Base-by-base conservation (phyloP, 2,888 invertebrate genomes). In the Buathra laborator region DNA sequence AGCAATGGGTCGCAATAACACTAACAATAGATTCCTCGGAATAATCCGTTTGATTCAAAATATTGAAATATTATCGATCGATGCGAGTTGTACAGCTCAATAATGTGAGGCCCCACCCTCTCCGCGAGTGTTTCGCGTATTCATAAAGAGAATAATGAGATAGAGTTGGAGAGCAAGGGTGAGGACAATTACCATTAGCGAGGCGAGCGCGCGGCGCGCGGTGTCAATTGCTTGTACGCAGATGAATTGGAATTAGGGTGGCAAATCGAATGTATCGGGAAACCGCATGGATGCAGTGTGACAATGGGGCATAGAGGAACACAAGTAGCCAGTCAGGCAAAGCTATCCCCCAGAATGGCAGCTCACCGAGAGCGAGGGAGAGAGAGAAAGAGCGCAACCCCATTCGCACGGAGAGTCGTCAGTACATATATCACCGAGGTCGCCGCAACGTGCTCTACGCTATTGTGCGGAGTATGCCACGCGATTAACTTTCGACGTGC, bases 241-340 rank as follows among this genome's bases (percentile, higher is more conserved):
- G 81, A 81, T 84, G 81, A 81, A 81, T 81, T 84, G 84, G 84
- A 81, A 84, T 84, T 84, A 81, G 84, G 84, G 81, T 81, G 81
- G 84, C 84, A 84, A 84, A 81, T 84, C 84, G 84, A 81, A 84
- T 84, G 84, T 81, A 84, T 84, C 81, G 84, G 84, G 81, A 84
- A 84, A 84, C 84, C 84, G 77, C 84, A 84, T 68, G 81, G 77
- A 68, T 64, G 72, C 77, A 78, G 74, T 59, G 74, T 77, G 72
- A 62, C 84, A 74, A 68, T 68, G 81, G 67, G 67, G 37, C 81
- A 84, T 14, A 37, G 37, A 37, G 32, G 72, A 56, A 75, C 67
- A 77, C 32, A 80, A 48, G 56, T 62, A 74, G 70, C 81, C 44
- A 84, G 81, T 84, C 84, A 81, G 77, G 81, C 72, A 74, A 72